Conservation (phyloP, 2,888 invertebrate species). For the Parelbella ahira region DNA sequence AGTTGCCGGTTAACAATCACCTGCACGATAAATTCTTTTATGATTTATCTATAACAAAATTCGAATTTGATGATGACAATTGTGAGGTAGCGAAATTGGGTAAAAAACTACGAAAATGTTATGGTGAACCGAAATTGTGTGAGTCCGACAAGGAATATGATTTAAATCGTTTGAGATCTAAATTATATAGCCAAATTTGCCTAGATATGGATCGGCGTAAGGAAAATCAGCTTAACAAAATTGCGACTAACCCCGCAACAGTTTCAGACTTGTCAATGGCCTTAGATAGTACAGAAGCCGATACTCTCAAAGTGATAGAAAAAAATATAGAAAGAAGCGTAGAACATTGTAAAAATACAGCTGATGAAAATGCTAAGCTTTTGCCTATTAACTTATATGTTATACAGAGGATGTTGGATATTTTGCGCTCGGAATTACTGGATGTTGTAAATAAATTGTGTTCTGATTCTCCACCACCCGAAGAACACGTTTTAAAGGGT, state of each 20-base stretch:
- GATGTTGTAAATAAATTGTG: constrained; percentile 28
- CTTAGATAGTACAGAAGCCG: constrained; percentile 49
- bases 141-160: constrained; percentile 49
- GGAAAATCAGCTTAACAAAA: constrained; percentile 46
- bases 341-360: constrained; percentile 30
- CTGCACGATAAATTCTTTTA: constrained; percentile 37
- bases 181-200: constrained; percentile 43
- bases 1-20: constrained; percentile 35
- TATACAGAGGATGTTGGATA: constrained; percentile 55
- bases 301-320: constrained; percentile 38
- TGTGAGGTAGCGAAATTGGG: constrained; percentile 49
- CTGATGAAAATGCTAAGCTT: constrained; percentile 50
- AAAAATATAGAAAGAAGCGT: constrained; percentile 39
- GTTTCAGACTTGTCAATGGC: constrained; percentile 43
- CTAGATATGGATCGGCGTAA: constrained; percentile 54
- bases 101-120: constrained; percentile 61
- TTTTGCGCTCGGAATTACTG: constrained; percentile 40
- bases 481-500: constrained; percentile 24
- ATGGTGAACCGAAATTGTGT: constrained; percentile 62
- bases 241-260: constrained; percentile 28
- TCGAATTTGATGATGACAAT: constrained; percentile 42
- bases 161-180: constrained; percentile 38
- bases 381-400: constrained; percentile 81
- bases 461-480: constrained; percentile 3
- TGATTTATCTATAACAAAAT: constrained; percentile 35